These are phyloP conservation scores for Chromoteleia sp. DNA, from an alignment of 2,888 invertebrate genomes.

Conservation along the genomic window DNA sequence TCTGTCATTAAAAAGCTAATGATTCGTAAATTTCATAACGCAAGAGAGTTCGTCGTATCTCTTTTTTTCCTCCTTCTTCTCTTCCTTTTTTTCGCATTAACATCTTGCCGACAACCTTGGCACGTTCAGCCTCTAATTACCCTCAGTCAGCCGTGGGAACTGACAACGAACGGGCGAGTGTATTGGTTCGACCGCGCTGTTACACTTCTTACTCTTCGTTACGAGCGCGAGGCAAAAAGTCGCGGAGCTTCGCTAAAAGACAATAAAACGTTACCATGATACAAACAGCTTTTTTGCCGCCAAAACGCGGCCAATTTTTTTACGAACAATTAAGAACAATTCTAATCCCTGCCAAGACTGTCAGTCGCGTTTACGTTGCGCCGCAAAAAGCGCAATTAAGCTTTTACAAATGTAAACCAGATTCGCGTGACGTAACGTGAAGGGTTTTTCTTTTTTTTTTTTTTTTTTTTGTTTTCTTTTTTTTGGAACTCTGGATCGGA, in stretches of 20 bases:
- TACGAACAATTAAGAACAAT: conserved; percentile 23
- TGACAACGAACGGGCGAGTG: conserved; percentile 57
- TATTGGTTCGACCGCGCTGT: conserved; percentile 55
- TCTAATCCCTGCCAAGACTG: conserved; percentile 2
- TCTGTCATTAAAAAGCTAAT: conserved; percentile 71
- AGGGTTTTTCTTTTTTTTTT: too few relatives aligned
- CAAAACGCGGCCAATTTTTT: conserved; percentile 13
- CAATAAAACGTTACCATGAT: conserved; percentile 51
- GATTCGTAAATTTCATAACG: conserved; percentile 70
- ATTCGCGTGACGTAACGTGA: conserved; percentile 7
- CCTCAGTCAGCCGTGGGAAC: conserved; percentile 70
- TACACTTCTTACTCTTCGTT: conserved; percentile 66
- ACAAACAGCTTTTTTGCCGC: conserved; percentile 23
- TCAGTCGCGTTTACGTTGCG: not conserved
- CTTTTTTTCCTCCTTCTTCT: conserved; percentile 13
- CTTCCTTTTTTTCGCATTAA: conserved; percentile 62
- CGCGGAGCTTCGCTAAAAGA: conserved; percentile 45
- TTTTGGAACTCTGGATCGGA: too few relatives aligned
- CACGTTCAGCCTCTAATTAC: conserved; percentile 71
- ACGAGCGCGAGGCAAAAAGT: conserved; percentile 49
- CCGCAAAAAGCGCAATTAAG: conserved; percentile 22
- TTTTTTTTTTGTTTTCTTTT: too few relatives aligned
- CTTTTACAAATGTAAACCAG: conserved; percentile 2
- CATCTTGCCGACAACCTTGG: conserved; percentile 71
- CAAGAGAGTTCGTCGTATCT: conserved; percentile 52